phyloP scores from a whole-genome alignment of 1,140 invertebrate species.

The Hesperophylax magnus region DNA sequence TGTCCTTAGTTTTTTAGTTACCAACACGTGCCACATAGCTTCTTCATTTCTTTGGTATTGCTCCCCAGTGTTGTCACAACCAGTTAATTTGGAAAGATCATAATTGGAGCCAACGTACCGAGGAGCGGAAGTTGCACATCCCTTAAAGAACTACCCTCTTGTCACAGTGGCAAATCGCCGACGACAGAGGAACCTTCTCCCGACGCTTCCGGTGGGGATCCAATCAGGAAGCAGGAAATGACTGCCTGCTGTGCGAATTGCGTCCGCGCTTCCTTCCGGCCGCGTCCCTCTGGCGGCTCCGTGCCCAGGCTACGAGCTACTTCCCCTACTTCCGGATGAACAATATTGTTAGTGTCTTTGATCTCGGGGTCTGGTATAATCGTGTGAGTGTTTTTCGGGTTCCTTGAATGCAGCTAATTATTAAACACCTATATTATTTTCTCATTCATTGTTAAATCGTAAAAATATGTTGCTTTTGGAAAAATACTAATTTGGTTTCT shows the following conservation, averaged over 20 bases:
- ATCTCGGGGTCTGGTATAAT: background rate
- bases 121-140: constrained; percentile 9
- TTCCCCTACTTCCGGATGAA: background rate
- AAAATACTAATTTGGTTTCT: too few species aligned
- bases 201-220: constrained; percentile 51
- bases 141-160: constrained; percentile 3
- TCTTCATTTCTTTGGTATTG: background rate
- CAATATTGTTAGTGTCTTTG: constrained; percentile 6
- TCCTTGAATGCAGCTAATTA: background rate
- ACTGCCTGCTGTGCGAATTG: constrained; percentile 57
- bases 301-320: background rate
- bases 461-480: too few species aligned
- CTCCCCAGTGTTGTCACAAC: background rate
- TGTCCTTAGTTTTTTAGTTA: background rate
- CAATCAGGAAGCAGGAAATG: constrained; percentile 58
- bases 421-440: too few species aligned
- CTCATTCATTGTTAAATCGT: too few species aligned
- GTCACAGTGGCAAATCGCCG: constrained; percentile 10
- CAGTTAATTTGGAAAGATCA: constrained; percentile 21
- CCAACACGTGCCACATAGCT: background rate
- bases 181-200: constrained; percentile 34
- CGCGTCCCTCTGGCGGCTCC: background rate
- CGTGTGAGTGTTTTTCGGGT: background rate
- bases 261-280: constrained; percentile 50
- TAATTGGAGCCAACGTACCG: constrained; percentile 2